These are phyloP conservation scores for Dusona sp. DNA, from an alignment of 2,888 invertebrate genomes.

Conservation along the genomic window DNA sequence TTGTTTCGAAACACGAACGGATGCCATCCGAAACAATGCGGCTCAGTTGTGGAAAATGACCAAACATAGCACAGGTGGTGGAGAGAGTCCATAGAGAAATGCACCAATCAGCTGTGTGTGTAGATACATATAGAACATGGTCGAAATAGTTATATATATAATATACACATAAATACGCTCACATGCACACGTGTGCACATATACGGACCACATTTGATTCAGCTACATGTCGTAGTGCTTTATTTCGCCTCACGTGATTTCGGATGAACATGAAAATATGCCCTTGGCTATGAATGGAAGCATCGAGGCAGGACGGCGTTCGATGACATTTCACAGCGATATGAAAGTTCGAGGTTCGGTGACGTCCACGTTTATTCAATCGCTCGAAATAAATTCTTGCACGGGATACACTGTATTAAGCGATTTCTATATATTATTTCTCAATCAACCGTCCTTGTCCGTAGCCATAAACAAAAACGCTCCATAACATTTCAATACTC, in stretches of 20 bases:
- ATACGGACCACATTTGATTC: conserved; percentile 3
- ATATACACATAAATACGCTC: neutral
- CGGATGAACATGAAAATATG: conserved; percentile 53
- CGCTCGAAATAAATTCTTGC: conserved; percentile 17
- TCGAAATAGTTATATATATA: neutral
- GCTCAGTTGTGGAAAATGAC: conserved; percentile 64
- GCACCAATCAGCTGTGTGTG: conserved; percentile 51
- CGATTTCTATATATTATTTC: neutral
- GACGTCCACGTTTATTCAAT: conserved; percentile 34
- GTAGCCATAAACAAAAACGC: neutral
- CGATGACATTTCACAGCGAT: conserved; percentile 47
- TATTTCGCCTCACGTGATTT: conserved; percentile 28
- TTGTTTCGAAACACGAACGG: conserved; percentile 61
- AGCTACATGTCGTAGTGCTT: conserved; percentile 2
- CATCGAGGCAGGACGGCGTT: neutral
- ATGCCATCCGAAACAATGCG: conserved; percentile 62
- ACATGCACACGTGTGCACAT: neutral
- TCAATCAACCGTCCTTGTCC: neutral
- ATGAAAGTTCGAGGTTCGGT: conserved; percentile 29
- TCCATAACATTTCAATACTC: neutral
- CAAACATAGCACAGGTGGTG: conserved; percentile 54
- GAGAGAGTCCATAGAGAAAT: conserved; percentile 42
- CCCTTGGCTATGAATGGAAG: conserved; percentile 12
- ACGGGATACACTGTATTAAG: neutral
- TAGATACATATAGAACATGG: neutral